phyloP scores from a whole-genome alignment of 1,140 invertebrate species.

The Drosophila sulfurigaster region DNA sequence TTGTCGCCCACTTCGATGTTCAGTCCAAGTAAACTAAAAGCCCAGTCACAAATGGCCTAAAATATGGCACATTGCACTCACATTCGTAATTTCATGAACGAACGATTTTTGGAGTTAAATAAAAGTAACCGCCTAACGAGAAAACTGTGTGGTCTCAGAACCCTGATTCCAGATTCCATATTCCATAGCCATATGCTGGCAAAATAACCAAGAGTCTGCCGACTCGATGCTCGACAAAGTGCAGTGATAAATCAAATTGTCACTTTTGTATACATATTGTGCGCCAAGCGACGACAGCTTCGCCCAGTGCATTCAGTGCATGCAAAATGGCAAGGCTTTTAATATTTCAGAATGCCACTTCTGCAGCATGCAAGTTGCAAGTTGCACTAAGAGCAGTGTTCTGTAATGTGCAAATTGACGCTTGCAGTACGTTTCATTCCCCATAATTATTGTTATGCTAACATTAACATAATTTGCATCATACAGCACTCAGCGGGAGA shows the following conservation, averaged over 20 bases:
- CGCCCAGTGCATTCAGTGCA: constrained; percentile 37
- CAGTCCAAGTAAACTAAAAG: constrained; percentile 37
- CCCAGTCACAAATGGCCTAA: constrained; percentile 66
- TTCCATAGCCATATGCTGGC: constrained; percentile 1
- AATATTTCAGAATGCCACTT: constrained; percentile 42
- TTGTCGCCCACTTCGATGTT: constrained; percentile 31
- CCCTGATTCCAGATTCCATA: neutral
- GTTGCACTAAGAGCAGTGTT: neutral
- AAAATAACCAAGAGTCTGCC: constrained; percentile 14
- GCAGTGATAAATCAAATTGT: constrained; percentile 84
- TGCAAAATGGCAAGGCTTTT: constrained; percentile 49
- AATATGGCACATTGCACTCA: constrained; percentile 70
- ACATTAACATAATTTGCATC: no score
- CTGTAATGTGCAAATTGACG: constrained; percentile 24
- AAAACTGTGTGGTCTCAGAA: neutral
- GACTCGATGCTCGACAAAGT: constrained; percentile 60
- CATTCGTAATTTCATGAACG: constrained; percentile 71
- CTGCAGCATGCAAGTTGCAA: constrained; percentile 25
- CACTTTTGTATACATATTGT: constrained; percentile 76
- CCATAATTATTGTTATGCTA: constrained; percentile 72
- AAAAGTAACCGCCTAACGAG: constrained; percentile 33
- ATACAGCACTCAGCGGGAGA: no score
- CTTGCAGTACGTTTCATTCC: neutral
- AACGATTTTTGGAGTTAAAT: constrained; percentile 50
- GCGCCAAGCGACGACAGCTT: constrained; percentile 66